Percentiles rank a stretch among this genome's conserved stretches.
These are phyloP conservation scores for Philopotamus ludificatus DNA, from an alignment of 1,140 invertebrate genomes.

Conservation along the genomic window DNA sequence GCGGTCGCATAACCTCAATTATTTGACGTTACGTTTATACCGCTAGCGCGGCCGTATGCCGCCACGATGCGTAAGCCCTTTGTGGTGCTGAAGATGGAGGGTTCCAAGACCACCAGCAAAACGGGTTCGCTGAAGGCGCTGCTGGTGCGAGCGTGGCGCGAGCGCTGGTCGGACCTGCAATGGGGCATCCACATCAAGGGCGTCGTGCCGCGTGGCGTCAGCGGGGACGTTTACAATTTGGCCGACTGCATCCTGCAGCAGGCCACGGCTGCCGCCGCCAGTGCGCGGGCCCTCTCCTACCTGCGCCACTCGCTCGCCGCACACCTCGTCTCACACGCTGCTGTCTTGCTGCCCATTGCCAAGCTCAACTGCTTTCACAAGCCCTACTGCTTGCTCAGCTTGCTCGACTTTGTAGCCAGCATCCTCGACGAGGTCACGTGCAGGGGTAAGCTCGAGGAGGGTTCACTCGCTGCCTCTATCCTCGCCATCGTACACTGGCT, in stretches of 20 bases:
- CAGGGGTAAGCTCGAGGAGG: conserved; percentile 79
- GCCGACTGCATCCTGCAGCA: conserved; percentile 92
- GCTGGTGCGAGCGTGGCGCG: conserved; percentile 85
- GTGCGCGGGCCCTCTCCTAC: conserved; percentile 86
- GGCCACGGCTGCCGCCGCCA: conserved; percentile 88
- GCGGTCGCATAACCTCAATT: background rate
- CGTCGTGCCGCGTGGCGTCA: conserved; percentile 79
- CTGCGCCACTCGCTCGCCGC: conserved; percentile 88
- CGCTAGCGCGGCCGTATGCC: too few species aligned
- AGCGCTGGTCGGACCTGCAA: conserved; percentile 90
- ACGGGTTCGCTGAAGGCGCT: conserved; percentile 82
- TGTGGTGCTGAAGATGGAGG: conserved; percentile 56
- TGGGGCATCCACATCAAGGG: conserved; percentile 96
- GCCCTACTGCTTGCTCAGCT: conserved; percentile 81
- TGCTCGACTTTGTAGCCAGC: conserved; percentile 82
- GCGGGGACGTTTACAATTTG: conserved; percentile 87
- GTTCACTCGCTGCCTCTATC: conserved; percentile 70
- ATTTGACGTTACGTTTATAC: background rate
- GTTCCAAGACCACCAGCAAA: conserved; percentile 76
- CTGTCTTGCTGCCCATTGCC: conserved; percentile 82
- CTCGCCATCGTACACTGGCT: conserved; percentile 79
- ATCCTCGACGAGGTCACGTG: conserved; percentile 69
- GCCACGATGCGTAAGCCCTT: conserved; percentile 39
- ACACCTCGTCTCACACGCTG: conserved; percentile 86
- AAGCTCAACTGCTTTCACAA: conserved; percentile 88